Conservation (phyloP, 2,113 vertebrate genomes). For the Nyctereutes procyonoides region DNA sequence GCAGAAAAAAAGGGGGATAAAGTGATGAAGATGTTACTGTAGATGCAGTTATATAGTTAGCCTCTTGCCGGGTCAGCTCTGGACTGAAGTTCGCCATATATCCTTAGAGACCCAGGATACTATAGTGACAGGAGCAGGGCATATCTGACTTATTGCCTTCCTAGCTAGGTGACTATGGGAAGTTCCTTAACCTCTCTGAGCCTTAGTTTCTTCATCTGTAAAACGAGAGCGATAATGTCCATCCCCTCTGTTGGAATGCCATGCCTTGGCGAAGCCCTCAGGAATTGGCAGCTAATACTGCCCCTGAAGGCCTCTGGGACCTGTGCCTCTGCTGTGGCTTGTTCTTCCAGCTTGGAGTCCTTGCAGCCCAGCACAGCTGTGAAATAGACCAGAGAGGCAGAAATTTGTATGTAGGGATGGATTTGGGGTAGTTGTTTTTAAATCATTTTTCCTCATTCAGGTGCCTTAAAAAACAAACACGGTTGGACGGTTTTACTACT, state of each 20-base stretch:
- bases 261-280: background rate
- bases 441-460: background rate
- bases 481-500: conserved; percentile 25
- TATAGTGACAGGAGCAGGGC: background rate
- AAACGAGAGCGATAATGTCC: background rate
- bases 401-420: background rate
- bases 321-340: background rate
- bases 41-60: background rate
- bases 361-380: background rate
- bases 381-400: background rate
- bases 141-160: background rate
- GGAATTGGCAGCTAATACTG: background rate
- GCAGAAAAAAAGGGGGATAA: background rate
- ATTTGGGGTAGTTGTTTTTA: conserved; percentile 47
- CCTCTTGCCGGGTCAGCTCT: background rate
- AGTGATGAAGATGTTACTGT: background rate
- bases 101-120: background rate
- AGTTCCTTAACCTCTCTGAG: conserved; percentile 35
- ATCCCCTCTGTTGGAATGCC: background rate
- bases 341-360: background rate
- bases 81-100: background rate
- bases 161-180: background rate
- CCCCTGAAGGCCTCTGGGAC: background rate
- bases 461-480: background rate
- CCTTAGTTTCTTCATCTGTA: conserved; percentile 54